phyloP scores from a whole-genome alignment of 1,140 invertebrate species.

The honey bee (Apis mellifera) region DNA sequence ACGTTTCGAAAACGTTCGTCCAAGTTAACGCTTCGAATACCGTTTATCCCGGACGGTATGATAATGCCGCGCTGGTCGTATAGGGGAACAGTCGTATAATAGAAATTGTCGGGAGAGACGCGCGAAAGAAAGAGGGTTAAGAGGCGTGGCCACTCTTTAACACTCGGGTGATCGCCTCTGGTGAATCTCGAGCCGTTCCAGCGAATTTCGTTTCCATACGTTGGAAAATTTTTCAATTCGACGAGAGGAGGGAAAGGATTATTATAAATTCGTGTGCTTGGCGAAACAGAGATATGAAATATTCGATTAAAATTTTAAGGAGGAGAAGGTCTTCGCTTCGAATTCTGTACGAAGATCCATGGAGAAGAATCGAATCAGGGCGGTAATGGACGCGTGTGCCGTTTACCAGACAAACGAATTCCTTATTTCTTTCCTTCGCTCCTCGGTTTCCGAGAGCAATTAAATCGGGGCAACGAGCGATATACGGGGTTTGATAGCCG shows the following conservation, averaged over 20 bases:
- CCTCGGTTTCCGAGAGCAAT: conserved; percentile 6
- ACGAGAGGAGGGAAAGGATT: neutral
- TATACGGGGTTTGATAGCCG: conserved; percentile 22
- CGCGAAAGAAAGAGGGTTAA: neutral
- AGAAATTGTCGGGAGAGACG: conserved; percentile 7
- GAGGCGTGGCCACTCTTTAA: conserved; percentile 11
- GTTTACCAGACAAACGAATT: neutral
- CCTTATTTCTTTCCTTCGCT: neutral
- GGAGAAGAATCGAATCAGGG: no score
- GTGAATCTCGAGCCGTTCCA: neutral
- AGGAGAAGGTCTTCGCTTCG: no score
- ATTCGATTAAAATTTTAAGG: no score
- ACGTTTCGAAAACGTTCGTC: neutral
- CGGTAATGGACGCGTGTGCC: neutral
- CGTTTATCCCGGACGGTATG: neutral
- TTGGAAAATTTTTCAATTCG: no score
- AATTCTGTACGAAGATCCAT: no score
- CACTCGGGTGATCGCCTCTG: neutral
- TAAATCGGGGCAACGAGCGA: conserved; percentile 20
- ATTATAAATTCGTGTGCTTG: no score
- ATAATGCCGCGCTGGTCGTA: neutral
- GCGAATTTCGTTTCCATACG: neutral
- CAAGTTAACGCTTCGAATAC: neutral
- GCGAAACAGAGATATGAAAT: no score
- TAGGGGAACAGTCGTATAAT: conserved; percentile 11